Evolutionary conservation across 2,113 vertebrate genomes (phyloP), one percentile per base, ranked within the genome.

Genomic region (Pao palembangensis): DNA sequence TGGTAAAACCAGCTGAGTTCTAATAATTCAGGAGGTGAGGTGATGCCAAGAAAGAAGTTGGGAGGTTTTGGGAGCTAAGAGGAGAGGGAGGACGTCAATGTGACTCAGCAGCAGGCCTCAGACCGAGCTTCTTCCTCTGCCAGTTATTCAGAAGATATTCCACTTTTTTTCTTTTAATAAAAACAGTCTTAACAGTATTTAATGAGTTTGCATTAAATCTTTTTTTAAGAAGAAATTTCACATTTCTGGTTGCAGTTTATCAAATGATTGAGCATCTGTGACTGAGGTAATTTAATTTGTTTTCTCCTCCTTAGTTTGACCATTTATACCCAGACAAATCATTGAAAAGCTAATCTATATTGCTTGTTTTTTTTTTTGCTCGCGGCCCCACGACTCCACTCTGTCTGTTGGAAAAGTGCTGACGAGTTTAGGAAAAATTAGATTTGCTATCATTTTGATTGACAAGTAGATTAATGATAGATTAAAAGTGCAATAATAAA

Each of bases 21-120:
- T 64, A 46, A 76, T 62, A 57, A 53, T 59, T 31, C 53, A 70
- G 41, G 31, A 47, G 49, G 23, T 2, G 8, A 16, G 4, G 44
- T 56, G 62, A 20, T 61, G 31, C 43, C 8, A 3, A 31, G 18
- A 1, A 3, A 43, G 38, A 48, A 47, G 43, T 42, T 17, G 58
- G 54, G 64, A 34, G 48, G 42, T 41, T 60, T 55, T 0, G 47
- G 51, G 67, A 62, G 56, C 16, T 51, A 12, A 47, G 50, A 18
- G 48, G 38, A 8, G 3, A 64, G 58, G 56, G 42, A 47, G 10
- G 34, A 38, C 8, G 34, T 38, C 8, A 8, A 38, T 38, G 67
- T 76, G 79, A 80, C 46, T 83, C 74, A 63, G 84, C 58, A 72
- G 54, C 16, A 44, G 17, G 1, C 47, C 28, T 10, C 8, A 8